Evolutionary conservation across 1,140 invertebrate genomes (phyloP), one percentile per base, ranked within the genome.

Genomic region (Bombus huntii): DNA sequence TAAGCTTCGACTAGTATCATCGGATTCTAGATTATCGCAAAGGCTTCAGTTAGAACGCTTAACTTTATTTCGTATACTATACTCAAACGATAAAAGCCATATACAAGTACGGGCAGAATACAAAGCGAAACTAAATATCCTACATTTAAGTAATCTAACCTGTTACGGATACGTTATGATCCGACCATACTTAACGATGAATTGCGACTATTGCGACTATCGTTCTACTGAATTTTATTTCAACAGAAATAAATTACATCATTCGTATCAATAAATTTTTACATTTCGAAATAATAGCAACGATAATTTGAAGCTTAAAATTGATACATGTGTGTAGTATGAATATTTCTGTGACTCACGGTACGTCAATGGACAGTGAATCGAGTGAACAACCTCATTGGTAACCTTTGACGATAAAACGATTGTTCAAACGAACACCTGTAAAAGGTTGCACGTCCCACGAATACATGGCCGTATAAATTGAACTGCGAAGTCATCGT

Each of bases 381-480:
- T 47, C 28, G 72, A 53, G 18, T 0, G 18, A 31, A 31, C 31
- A 12, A 9, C 25, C 22, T 12, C 42, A 22, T 44, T 28, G 28
- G 18, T 47, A 31, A 47, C 74, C 37, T 77, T 62, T 39, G 74
- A 76, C 25, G 34, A 78, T 65, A 5, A 81, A 75, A 82, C 57
- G 39, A 65, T 65, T 70, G 65, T 78, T 57, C 9, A 28, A 78
- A 42, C 44, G 65, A 44, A 18, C 47, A 59, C 75, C 53, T 59
- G 70, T 79, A 22, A 66, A 86, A 73, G 34, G 65, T 42, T 62
- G 37, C 18, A 22, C 78, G 59, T 66, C 34, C 47, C n/a, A 1
- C 57, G 31, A n/a, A 42, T 76, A 62, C 42, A 47, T 31, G 28
- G 18, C 12, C 66, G 34, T 73, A 81, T 68, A 73, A 88, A 88